Base-by-base conservation (phyloP, 2,797 vertebrate species). In the Enteromius trimaculatus region DNA sequence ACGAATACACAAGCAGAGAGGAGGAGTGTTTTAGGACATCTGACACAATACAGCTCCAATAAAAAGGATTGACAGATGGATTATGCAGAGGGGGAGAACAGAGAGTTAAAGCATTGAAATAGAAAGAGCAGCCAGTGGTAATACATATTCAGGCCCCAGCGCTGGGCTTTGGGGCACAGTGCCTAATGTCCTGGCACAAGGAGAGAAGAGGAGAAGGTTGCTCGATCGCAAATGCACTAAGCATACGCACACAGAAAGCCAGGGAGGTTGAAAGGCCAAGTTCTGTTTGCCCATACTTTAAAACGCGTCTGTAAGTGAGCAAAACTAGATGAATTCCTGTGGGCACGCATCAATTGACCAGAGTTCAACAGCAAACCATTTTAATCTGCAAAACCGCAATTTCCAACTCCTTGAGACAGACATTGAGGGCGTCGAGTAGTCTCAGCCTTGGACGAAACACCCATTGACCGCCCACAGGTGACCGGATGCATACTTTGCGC, bases 121-220 rank as follows among this genome's bases (percentile, higher is more conserved):
- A 80, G 29, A 77, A 47, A 44, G 53, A 72, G 34, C 34, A 58
- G 53, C 55, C 49, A 60, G 64, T 13, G 65, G 16, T 66, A 60
- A 92, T 93, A 88, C 92, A 92, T 93, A 93, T 93, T 93, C 91
- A 93, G 90, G 84, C 68, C 1, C 62, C 60, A 80, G 79, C 89
- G 87, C 85, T 62, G 90, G 89, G 89, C 82, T 88, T 83, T 84
- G 34, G 87, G 75, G 53, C 85, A 78, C 68, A 39, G 58, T 51
- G 51, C 23, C 80, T 79, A 80, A 64, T 77, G 77, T 80, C 60
- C 77, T 83, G 79, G 77, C 70, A 78, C 79, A 90, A 89, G 85
- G 86, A 87, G 88, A 87, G 88, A 84, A 79, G 84, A 83, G 72
- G 65, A 92, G 87, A 92, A 92, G 90, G 90, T 92, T 88, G 84